These are phyloP conservation scores for Anthonomus grandis DNA, from an alignment of 1,140 invertebrate species.

Conservation along the genomic window DNA sequence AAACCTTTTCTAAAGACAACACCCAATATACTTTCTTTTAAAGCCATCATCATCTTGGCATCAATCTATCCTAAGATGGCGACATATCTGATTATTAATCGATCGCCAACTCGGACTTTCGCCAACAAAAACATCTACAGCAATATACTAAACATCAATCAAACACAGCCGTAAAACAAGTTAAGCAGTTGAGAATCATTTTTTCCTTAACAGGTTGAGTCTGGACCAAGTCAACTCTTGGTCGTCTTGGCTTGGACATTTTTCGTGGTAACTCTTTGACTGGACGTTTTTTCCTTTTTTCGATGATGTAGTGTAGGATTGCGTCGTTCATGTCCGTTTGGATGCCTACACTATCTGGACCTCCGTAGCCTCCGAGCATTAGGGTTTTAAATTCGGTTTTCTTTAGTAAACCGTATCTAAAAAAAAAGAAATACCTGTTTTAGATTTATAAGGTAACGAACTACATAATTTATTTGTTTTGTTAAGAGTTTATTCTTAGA, in stretches of 20 bases:
- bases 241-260: constrained; percentile 28
- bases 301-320: constrained; percentile 40
- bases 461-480: too few species aligned
- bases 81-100: too few species aligned
- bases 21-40: too few species aligned
- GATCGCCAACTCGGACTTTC: too few species aligned
- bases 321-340: constrained; percentile 38
- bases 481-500: too few species aligned
- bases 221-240: constrained; percentile 9
- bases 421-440: not conserved
- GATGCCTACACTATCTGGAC: constrained; percentile 41
- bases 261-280: constrained; percentile 38
- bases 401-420: constrained; percentile 43
- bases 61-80: too few species aligned
- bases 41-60: too few species aligned
- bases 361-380: constrained; percentile 36
- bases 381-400: constrained; percentile 39
- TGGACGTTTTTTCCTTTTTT: constrained; percentile 25
- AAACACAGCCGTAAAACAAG: constrained; percentile 45
- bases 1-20: too few species aligned
- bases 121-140: too few species aligned
- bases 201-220: constrained; percentile 34
- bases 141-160: too few species aligned
- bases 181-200: constrained; percentile 41
- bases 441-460: not conserved